A percentile compares a stretch with the other conserved stretches of the same genome.
These are phyloP conservation scores for Chalcis sispes DNA, from an alignment of 2,888 invertebrate species.

Conservation along the genomic window DNA sequence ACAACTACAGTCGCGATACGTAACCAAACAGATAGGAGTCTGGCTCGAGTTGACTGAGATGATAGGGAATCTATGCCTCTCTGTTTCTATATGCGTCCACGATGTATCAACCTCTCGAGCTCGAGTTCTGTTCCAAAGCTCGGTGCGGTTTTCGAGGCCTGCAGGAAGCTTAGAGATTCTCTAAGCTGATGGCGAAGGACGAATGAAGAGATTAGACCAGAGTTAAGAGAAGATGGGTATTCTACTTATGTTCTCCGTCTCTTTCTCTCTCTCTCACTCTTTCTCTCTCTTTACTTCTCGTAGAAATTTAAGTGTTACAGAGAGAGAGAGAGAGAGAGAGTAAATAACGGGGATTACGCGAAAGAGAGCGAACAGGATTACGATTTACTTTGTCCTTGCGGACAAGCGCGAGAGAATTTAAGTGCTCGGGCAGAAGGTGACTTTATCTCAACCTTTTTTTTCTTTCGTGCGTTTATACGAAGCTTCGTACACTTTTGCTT, in stretches of 20 bases:
- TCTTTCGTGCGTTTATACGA: too few species aligned
- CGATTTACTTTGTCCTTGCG: constrained; percentile 33
- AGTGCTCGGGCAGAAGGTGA: too few species aligned
- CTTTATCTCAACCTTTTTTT: too few species aligned
- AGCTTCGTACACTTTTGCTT: constrained; percentile 19
- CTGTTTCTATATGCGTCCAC: too few species aligned
- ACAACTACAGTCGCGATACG: too few species aligned
- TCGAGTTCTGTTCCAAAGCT: too few species aligned
- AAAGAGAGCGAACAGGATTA: constrained; percentile 32
- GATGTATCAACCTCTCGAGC: constrained; percentile 11
- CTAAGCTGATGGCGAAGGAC: not conserved
- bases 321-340: not conserved
- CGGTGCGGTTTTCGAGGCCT: not conserved
- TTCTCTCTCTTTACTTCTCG: constrained; percentile 5
- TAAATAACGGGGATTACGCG: constrained; percentile 30
- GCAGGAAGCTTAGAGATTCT: not conserved
- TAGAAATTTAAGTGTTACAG: not conserved
- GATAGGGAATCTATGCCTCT: too few species aligned
- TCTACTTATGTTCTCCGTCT: too few species aligned
- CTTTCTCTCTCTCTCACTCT: too few species aligned
- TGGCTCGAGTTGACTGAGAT: too few species aligned
- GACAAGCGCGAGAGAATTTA: not conserved
- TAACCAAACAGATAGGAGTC: too few species aligned
- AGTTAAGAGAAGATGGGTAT: too few species aligned
- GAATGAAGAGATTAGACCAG: constrained; percentile 37